These are phyloP conservation scores for Neomorphus geoffroyi DNA, from an alignment of 2,797 vertebrate genomes.

Conservation along the genomic window DNA sequence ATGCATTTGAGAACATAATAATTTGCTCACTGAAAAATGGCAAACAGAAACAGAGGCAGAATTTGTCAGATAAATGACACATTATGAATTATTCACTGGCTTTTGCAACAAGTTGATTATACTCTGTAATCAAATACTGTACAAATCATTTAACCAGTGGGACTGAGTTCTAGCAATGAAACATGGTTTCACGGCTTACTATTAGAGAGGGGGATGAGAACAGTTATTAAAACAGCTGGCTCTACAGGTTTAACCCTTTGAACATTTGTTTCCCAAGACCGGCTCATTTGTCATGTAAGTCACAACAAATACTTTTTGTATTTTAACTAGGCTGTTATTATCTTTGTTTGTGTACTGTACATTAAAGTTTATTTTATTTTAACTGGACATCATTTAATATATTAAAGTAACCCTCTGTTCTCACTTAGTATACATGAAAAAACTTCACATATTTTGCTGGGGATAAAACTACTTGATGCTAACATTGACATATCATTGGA, in stretches of 20 bases:
- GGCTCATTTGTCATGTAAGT: neutral
- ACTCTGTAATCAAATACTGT: conserved; percentile 39
- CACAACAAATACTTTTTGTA: neutral
- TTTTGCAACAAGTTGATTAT: conserved; percentile 44
- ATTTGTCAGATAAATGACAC: conserved; percentile 57
- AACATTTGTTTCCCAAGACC: neutral
- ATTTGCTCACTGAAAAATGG: conserved; percentile 33
- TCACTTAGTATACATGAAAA: neutral
- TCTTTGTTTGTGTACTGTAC: neutral
- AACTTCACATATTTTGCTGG: neutral
- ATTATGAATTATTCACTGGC: conserved; percentile 64
- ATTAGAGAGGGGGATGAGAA: neutral
- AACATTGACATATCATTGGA: neutral
- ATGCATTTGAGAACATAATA: conserved; percentile 50
- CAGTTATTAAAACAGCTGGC: neutral
- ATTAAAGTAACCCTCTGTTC: neutral
- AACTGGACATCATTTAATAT: neutral
- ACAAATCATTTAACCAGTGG: conserved; percentile 1
- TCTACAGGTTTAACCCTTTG: neutral
- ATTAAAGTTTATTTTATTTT: neutral
- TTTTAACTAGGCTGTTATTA: neutral
- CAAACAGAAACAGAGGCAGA: conserved; percentile 49
- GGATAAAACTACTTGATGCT: neutral
- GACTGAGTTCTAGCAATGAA: neutral
- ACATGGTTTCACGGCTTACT: neutral